phyloP scores from a whole-genome alignment of 1,140 invertebrate genomes.

The Pseudoatta argentina region DNA sequence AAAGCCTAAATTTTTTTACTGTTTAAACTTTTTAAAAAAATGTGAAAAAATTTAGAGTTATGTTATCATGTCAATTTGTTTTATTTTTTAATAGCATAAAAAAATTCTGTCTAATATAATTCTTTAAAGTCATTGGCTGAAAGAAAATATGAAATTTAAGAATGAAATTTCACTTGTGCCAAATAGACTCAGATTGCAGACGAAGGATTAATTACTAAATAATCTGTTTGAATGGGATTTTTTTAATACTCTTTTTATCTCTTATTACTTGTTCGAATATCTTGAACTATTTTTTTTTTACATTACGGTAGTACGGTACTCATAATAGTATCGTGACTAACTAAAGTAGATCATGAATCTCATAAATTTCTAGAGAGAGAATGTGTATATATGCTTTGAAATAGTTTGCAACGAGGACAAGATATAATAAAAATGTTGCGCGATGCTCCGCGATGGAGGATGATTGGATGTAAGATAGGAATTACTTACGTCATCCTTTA shows the following conservation, averaged over 20 bases:
- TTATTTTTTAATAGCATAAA: too few relatives aligned
- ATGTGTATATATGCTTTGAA: neutral
- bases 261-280: neutral
- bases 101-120: too few relatives aligned
- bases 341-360: neutral
- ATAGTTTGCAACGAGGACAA: neutral
- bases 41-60: too few relatives aligned
- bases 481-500: constrained; percentile 35
- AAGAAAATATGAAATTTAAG: too few relatives aligned
- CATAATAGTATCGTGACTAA: neutral
- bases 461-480: constrained; percentile 33
- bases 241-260: neutral
- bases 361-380: neutral
- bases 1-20: too few relatives aligned
- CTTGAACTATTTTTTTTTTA: neutral
- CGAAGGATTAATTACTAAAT: neutral
- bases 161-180: too few relatives aligned
- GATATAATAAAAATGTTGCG: constrained; percentile 11
- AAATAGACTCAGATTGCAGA: too few relatives aligned
- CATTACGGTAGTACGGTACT: neutral
- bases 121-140: too few relatives aligned
- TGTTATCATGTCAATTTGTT: too few relatives aligned
- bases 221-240: neutral
- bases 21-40: too few relatives aligned
- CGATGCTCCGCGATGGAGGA: neutral